Percentiles rank a stretch among this genome's conserved stretches.
phyloP scores from a whole-genome alignment of 2,797 vertebrate species.

The Simalia tracyae region DNA sequence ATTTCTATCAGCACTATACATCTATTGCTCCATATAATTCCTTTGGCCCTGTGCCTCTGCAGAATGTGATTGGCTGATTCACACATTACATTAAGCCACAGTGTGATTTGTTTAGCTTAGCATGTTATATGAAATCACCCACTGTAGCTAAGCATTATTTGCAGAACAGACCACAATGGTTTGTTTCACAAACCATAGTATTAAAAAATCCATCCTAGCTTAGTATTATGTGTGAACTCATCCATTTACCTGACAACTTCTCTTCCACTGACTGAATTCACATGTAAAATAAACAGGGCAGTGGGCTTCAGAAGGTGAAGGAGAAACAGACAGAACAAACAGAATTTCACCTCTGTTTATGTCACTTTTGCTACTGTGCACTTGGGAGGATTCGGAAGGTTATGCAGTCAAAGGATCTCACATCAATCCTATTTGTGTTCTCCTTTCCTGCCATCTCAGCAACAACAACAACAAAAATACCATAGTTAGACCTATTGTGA shows the following conservation, averaged over 20 bases:
- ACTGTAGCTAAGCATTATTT: not conserved
- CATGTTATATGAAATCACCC: not conserved
- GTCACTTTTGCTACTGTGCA: not conserved
- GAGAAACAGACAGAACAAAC: not conserved
- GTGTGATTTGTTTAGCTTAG: not conserved
- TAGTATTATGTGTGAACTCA: not conserved
- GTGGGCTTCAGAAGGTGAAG: not conserved
- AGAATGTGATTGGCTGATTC: no score
- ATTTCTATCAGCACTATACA: not conserved
- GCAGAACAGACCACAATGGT: not conserved
- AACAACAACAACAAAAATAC: not conserved
- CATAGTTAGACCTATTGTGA: not conserved
- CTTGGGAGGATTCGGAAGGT: not conserved
- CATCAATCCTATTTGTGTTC: not conserved
- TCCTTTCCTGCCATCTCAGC: not conserved
- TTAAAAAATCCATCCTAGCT: not conserved
- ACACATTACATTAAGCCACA: not conserved
- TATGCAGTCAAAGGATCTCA: not conserved
- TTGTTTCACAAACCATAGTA: not conserved
- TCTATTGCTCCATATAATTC: no score
- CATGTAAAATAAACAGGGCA: not conserved
- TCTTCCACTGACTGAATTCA: not conserved
- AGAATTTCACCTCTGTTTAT: not conserved
- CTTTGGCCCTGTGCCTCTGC: no score
- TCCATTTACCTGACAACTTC: not conserved